Base-by-base conservation (phyloP, 2,888 invertebrate species). In the Drosophila kambysellisi region DNA sequence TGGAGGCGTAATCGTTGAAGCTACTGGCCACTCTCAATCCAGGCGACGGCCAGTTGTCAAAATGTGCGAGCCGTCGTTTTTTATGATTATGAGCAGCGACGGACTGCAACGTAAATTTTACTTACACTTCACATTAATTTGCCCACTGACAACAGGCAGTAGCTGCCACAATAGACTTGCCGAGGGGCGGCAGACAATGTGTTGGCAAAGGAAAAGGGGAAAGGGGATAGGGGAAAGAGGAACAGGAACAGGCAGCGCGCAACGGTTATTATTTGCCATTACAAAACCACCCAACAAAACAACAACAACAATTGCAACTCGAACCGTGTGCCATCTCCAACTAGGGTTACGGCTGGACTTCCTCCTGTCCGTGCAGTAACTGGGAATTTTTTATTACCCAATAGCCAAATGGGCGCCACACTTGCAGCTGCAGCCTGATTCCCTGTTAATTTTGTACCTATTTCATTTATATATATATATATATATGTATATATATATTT, bases 261-360 rank as follows among this genome's bases (percentile, higher is more conserved):
- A 69, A 70, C 61, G 81, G 89, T 83, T 89, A 87, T 89, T 87
- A 87, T 87, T 89, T 83, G 89, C 83, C 88, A 89, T 89, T 87
- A 85, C 61, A 74, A 64, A 76, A 58, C 79, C 71, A 69, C 54
- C 69, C 74, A 63, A 70, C 48, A 70, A 50, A 63, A 25, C 25
- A 63, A 48, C 41, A 63, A 25, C 25, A 63, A 48, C 41, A 30
- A 53, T 51, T 54, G 43, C 63, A 62, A 20, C 51, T 53, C 30
- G 25, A 53, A 32, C 46, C 37, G 48, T 11, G 35, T 51, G 41
- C 61, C 69, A 58, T 48, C 51, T 60, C 8, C 54, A 59, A 37
- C 50, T 65, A 25, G 32, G 29, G 29, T 53, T 64, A 35, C 43
- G 9, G 51, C n/a, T 29, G n/a, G 15, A 53, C 37, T 17, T 25